Base-by-base conservation (phyloP, 2,113 vertebrate species). In the Leptobrachium ailaonicum region DNA sequence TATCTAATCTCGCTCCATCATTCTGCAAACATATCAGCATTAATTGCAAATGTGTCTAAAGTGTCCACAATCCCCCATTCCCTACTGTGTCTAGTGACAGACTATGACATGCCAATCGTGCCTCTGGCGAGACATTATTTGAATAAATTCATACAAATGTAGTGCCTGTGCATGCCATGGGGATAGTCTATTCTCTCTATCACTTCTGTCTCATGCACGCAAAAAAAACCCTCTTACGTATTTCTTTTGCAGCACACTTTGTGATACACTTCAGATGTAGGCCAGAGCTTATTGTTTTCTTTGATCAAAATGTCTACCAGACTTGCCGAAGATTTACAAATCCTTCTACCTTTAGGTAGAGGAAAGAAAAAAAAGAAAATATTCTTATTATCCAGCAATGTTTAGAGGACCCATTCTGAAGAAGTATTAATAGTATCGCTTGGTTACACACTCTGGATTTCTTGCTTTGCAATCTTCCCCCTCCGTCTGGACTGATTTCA, bases 371-470 rank as follows among this genome's bases (percentile, higher is more conserved):
- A 50, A 76, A 76, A 60, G 10, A 72, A 41, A 80, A 73, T 60
- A 68, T 73, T 11, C 45, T 64, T 44, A 73, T 73, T 80, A 74
- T 80, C 12, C 50, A 68, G 42, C 50, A 60, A 68, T 2, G 12
- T 32, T 56, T 9, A 74, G 12, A 74, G 71, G 50, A 74, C 64
- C 68, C 3, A 56, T 74, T 74, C 44, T 68, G 63, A 53, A 73
- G 68, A n/a, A 45, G 50, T 74, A 69, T 68, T 80, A 80, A 73
- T 71, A 8, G 68, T 64, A 41, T 72, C 69, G 56, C 69, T 66
- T 73, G 32, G 71, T 66, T 60, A 74, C 71, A 43, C 40, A 69
- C 71, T 41, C 63, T 68, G 44, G 64, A 20, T n/a, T 68, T 74
- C 53, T 66, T 67, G 42, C 14, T 53, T 80, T 44, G 20, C 6